phyloP scores from a whole-genome alignment of 2,797 vertebrate species.

The Myotis pilosus region DNA sequence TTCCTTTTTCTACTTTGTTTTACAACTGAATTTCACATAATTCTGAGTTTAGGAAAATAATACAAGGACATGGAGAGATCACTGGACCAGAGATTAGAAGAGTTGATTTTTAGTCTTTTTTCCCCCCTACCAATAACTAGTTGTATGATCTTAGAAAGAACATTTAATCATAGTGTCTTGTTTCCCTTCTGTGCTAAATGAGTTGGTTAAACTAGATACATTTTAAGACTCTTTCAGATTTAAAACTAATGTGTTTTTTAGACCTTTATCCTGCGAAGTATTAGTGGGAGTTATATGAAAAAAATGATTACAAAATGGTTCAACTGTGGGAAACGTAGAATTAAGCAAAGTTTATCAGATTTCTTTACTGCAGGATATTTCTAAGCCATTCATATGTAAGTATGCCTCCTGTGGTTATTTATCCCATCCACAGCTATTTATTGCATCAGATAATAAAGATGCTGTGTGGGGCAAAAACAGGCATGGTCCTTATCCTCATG shows the following conservation, averaged over 20 bases:
- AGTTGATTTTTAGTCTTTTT: background rate
- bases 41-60: background rate
- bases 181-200: constrained; percentile 21
- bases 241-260: background rate
- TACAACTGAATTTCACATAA: background rate
- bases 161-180: background rate
- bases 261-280: background rate
- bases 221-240: background rate
- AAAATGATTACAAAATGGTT: background rate
- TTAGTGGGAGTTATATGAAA: background rate
- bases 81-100: background rate
- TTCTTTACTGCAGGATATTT: background rate
- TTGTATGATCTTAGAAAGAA: constrained; percentile 15
- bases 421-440: background rate
- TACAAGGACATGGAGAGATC: background rate
- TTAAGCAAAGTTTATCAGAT: background rate
- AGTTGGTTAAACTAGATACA: background rate
- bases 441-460: background rate
- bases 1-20: background rate
- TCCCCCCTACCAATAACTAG: background rate
- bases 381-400: background rate
- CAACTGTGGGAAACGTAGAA: background rate
- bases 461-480: background rate
- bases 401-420: background rate
- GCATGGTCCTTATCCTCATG: background rate